A percentile compares a stretch with the other conserved stretches of the same genome.
Conservation (phyloP, 64 coral and sea anemone genomes). For the Pachyseris speciosa region DNA sequence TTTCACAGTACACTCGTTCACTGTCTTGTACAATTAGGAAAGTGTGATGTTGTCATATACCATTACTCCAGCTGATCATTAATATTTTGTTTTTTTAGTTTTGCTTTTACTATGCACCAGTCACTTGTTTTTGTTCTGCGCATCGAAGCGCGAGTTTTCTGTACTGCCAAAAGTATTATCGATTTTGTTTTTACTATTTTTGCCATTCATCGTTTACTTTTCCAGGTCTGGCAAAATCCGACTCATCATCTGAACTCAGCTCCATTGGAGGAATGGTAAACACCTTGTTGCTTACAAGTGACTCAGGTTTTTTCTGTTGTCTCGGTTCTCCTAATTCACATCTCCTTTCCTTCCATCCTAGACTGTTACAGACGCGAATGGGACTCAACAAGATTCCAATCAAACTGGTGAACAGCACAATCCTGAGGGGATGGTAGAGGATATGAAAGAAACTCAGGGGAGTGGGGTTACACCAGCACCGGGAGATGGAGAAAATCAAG, state of each 20-base stretch:
- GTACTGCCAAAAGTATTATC: no score
- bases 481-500: background rate
- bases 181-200: background rate
- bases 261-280: slow-evolving; percentile 87
- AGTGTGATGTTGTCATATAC: no score
- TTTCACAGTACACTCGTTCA: no score
- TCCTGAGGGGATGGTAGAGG: slow-evolving; percentile 36
- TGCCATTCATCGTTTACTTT: background rate
- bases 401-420: background rate
- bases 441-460: slow-evolving; percentile 18
- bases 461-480: background rate
- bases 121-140: no score
- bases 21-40: no score
- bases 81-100: no score
- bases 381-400: background rate
- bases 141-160: no score
- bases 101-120: no score
- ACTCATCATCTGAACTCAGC: slow-evolving; percentile 76
- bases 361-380: slow-evolving; percentile 24
- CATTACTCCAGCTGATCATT: no score
- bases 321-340: background rate
- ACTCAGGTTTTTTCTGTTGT: background rate
- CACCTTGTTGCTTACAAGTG: background rate
- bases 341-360: background rate
- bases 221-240: slow-evolving; percentile 79